These are phyloP conservation scores for Euthynnus affinis DNA, from an alignment of 2,797 vertebrate species.

Conservation along the genomic window DNA sequence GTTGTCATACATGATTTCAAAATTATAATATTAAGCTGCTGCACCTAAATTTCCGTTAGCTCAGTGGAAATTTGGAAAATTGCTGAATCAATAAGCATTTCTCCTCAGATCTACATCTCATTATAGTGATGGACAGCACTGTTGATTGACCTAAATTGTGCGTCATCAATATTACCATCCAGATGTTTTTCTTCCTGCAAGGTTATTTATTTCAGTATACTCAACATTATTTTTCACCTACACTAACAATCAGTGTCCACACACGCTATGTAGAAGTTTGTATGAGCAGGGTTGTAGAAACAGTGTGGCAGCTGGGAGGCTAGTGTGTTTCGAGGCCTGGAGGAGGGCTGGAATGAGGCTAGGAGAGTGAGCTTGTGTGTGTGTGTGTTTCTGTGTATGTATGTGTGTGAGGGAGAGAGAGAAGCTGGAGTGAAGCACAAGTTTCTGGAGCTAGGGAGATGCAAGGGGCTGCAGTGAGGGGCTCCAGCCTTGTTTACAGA, in stretches of 20 bases:
- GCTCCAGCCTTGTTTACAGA: constrained; percentile 80
- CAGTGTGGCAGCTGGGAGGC: constrained; percentile 46
- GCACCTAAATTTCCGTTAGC: not conserved
- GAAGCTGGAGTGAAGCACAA: constrained; percentile 19
- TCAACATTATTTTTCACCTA: constrained; percentile 19
- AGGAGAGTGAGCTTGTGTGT: constrained; percentile 3
- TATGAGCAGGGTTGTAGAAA: constrained; percentile 39
- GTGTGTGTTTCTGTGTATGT: not conserved
- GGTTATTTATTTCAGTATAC: constrained; percentile 33
- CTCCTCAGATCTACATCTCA: constrained; percentile 40
- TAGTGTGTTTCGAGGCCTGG: constrained; percentile 25
- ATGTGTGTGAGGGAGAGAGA: constrained; percentile 21
- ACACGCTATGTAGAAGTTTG: constrained; percentile 40
- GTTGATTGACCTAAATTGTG: constrained; percentile 35
- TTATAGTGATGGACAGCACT: constrained; percentile 33
- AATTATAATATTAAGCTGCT: not conserved
- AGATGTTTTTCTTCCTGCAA: constrained; percentile 43
- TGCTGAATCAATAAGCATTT: constrained; percentile 27
- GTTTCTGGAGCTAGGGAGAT: constrained; percentile 57
- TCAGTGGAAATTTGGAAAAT: constrained; percentile 1
- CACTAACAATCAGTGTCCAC: constrained; percentile 32
- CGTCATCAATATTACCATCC: constrained; percentile 26
- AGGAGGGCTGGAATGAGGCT: constrained; percentile 32
- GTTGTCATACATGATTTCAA: not conserved
- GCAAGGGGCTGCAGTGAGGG: constrained; percentile 74